phyloP scores from a whole-genome alignment of 2,113 vertebrate genomes.

The Eonycteris spelaea region DNA sequence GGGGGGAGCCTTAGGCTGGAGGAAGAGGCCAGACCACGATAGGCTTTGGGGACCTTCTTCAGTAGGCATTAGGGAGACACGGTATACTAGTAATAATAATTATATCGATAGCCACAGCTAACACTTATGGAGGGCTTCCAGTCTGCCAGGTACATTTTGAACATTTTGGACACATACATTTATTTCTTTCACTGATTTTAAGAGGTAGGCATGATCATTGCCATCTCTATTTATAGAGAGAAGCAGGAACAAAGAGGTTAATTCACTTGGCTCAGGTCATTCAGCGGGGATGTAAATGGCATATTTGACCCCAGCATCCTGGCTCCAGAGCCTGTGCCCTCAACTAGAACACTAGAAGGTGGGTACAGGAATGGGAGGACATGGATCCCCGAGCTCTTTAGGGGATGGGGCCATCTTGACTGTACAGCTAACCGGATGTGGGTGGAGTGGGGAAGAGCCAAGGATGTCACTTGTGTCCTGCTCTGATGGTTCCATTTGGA shows the following conservation, averaged over 20 bases:
- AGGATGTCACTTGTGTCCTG: neutral
- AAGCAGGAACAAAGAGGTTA: neutral
- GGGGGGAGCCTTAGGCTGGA: neutral
- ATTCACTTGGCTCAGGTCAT: neutral
- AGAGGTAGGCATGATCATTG: neutral
- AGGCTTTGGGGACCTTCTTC: neutral
- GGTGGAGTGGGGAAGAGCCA: neutral
- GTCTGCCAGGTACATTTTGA: neutral
- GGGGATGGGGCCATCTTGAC: neutral
- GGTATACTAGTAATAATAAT: neutral
- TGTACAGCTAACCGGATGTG: neutral
- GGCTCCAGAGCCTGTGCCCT: neutral
- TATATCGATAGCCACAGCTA: neutral
- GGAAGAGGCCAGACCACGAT: neutral
- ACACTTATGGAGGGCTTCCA: neutral
- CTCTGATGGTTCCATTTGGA: neutral
- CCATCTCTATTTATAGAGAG: neutral
- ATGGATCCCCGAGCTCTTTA: neutral
- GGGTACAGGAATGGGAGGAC: neutral
- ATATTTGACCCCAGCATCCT: neutral
- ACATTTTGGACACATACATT: neutral
- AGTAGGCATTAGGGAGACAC: neutral
- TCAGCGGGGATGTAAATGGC: neutral
- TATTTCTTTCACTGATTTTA: neutral
- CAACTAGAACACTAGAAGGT: neutral